These are phyloP conservation scores for Hapalemur alaotrensis DNA, from an alignment of 2,797 vertebrate species.

Conservation along the genomic window DNA sequence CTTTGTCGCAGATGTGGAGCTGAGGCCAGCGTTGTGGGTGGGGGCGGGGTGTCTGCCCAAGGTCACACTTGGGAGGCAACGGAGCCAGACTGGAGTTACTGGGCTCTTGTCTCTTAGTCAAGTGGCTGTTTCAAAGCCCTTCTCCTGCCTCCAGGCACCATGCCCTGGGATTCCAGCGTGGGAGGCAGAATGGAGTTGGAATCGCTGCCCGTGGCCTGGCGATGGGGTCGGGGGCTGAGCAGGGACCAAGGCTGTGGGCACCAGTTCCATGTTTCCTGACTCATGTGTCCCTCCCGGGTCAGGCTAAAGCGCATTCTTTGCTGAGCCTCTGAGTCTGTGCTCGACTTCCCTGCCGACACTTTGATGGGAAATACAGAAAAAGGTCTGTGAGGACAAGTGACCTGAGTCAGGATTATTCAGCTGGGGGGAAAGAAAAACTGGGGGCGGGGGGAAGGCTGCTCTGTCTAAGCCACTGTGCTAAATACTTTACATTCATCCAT, in stretches of 20 bases:
- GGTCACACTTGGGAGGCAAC: background rate
- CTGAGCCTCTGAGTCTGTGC: background rate
- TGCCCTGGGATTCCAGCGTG: slow-evolving; percentile 22
- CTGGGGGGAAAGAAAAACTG: background rate
- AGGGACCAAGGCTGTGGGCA: background rate
- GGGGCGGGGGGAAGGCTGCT: background rate
- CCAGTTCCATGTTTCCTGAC: background rate
- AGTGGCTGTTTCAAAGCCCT: background rate
- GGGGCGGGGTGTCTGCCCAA: background rate
- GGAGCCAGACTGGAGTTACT: background rate
- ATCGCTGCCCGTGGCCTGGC: background rate
- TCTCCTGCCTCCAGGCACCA: background rate
- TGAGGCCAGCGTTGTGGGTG: background rate
- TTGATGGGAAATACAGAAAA: slow-evolving; percentile 38
- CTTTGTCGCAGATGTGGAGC: background rate
- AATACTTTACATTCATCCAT: background rate
- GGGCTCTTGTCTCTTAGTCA: background rate
- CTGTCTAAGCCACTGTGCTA: background rate
- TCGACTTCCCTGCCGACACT: background rate
- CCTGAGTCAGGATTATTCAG: background rate
- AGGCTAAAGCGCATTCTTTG: slow-evolving; percentile 30
- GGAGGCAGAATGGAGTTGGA: background rate
- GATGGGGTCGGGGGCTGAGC: rapidly evolving
- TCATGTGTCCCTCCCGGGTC: background rate
- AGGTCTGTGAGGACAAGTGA: background rate